These are phyloP conservation scores for Pseudomyrmex gracilis DNA, from an alignment of 1,140 invertebrate genomes.

Conservation along the genomic window DNA sequence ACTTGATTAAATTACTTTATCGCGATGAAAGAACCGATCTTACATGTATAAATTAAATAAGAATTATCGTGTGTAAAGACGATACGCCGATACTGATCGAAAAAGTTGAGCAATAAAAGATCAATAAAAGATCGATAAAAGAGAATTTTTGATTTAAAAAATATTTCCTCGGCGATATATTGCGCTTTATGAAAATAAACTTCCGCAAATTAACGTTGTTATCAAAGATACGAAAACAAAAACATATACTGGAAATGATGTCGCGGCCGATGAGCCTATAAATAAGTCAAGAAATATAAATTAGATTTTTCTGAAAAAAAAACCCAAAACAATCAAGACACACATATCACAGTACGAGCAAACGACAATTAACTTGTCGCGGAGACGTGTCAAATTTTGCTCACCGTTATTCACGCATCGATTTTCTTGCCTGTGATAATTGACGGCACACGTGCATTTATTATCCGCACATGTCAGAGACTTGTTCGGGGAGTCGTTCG, in stretches of 20 bases:
- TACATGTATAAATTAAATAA: too few relatives aligned
- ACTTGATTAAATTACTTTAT: too few relatives aligned
- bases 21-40: too few relatives aligned
- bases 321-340: not conserved
- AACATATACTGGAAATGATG: not conserved
- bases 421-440: not conserved
- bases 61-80: too few relatives aligned
- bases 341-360: too few relatives aligned
- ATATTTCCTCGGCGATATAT: too few relatives aligned
- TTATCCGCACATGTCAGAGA: conserved; percentile 30
- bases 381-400: not conserved
- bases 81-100: too few relatives aligned
- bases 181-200: not conserved
- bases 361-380: too few relatives aligned
- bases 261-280: conserved; percentile 14
- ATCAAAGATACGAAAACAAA: not conserved
- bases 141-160: too few relatives aligned
- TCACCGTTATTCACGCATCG: conserved; percentile 58
- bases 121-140: too few relatives aligned
- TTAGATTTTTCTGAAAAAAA: too few relatives aligned
- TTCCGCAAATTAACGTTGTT: not conserved
- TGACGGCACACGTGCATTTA: conserved; percentile 43
- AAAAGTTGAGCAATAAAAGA: too few relatives aligned
- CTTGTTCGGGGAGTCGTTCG: not conserved
- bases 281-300: not conserved